Evolutionary conservation across 2,888 invertebrate genomes (phyloP).

Genomic region (Leucoma salicis): DNA sequence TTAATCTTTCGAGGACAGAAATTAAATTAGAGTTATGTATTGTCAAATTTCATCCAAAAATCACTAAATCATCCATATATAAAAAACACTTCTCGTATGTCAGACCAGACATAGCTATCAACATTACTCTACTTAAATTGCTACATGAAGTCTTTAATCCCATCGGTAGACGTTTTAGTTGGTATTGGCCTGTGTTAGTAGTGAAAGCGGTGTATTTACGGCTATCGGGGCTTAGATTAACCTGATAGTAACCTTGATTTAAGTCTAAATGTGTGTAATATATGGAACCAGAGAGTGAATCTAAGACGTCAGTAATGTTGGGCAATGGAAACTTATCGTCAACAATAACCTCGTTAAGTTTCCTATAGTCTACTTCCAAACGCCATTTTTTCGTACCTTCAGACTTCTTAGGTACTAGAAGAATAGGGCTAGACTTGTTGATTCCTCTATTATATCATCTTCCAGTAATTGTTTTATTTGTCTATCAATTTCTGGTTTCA

Average conservation of each 20-base stretch:
- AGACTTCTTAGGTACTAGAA: not conserved
- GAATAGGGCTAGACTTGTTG: not conserved
- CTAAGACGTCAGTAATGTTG: not conserved
- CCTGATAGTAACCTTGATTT: not conserved
- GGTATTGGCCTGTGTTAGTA: not conserved
- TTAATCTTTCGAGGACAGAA: slow-evolving; percentile 2
- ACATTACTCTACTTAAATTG: not conserved
- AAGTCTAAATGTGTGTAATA: not conserved
- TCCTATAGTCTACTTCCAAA: not conserved
- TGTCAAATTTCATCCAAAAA: not conserved
- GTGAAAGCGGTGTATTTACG: not conserved
- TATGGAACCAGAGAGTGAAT: not conserved
- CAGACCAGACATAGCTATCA: slow-evolving; percentile 1
- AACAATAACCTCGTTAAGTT: not conserved
- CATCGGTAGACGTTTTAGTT: not conserved
- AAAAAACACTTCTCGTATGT: slow-evolving; percentile 1
- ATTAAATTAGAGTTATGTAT: slow-evolving; percentile 1
- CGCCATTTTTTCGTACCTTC: not conserved
- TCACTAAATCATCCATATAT: not conserved
- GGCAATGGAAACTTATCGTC: not conserved
- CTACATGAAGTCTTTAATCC: not conserved
- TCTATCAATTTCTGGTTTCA: not conserved
- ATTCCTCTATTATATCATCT: not conserved
- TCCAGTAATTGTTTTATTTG: not conserved
- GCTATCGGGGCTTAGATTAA: too few relatives aligned